Percentiles rank a stretch among this genome's conserved stretches.
Evolutionary conservation across 2,113 vertebrate species (phyloP).

Genomic region (Neolamprologus cancellatus): DNA sequence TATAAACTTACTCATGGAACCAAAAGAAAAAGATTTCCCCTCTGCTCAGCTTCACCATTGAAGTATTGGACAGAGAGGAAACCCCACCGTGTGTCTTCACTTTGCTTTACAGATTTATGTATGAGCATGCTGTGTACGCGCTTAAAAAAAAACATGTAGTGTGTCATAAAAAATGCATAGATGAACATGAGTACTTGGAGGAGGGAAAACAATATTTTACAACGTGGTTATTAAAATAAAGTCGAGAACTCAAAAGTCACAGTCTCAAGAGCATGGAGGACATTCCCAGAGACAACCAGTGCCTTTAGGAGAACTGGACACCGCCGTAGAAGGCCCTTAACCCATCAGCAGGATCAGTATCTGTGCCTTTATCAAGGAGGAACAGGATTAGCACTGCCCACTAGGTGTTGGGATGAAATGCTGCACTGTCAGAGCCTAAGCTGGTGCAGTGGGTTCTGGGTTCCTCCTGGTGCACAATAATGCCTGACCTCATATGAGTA

Average conservation of each 20-base stretch:
- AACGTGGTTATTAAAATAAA: neutral
- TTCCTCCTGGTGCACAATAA: neutral
- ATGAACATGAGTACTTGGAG: neutral
- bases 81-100: neutral
- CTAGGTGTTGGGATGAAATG: neutral
- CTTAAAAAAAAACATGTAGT: neutral
- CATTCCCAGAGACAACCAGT: neutral
- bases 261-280: neutral
- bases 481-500: neutral
- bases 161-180: neutral
- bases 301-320: neutral
- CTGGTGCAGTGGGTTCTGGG: neutral
- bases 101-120: slow-evolving; percentile 25
- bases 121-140: neutral
- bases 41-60: neutral
- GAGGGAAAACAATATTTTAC: neutral
- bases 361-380: neutral
- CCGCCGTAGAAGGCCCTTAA: neutral
- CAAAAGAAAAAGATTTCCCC: neutral
- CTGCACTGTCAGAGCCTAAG: neutral
- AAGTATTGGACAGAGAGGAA: neutral
- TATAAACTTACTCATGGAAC: neutral
- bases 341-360: neutral
- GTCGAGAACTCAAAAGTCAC: neutral
- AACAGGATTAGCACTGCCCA: neutral